These are phyloP conservation scores for Laticauda colubrina DNA, from an alignment of 2,113 vertebrate species.

Conservation along the genomic window DNA sequence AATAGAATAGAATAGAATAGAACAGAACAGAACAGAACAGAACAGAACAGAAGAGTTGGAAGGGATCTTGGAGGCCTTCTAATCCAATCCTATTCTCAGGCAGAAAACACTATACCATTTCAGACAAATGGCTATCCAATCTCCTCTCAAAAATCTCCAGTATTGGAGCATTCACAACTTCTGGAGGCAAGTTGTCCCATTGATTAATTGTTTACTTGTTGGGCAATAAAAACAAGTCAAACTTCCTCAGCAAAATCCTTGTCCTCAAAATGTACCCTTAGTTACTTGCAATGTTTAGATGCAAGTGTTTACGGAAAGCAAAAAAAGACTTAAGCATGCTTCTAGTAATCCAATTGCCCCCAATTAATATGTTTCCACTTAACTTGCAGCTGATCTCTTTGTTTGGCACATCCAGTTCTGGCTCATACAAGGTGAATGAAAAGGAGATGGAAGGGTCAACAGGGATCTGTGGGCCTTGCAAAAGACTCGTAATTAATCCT, in stretches of 20 bases:
- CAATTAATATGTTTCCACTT: constrained; percentile 61
- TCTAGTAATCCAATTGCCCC: constrained; percentile 44
- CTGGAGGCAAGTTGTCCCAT: no score
- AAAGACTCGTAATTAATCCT: not conserved
- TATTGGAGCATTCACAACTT: no score
- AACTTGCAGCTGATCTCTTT: constrained; percentile 50
- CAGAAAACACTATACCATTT: no score
- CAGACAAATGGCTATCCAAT: no score
- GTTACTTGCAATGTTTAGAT: constrained; percentile 14
- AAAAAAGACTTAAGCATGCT: constrained; percentile 20
- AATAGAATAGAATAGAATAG: no score
- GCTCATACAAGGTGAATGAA: constrained; percentile 44
- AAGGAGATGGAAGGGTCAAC: not conserved
- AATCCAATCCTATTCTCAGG: no score
- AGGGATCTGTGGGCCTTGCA: not conserved
- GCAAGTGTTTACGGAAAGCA: constrained; percentile 39
- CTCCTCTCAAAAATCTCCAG: no score
- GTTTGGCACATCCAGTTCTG: constrained; percentile 41
- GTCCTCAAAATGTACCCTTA: constrained; percentile 3
- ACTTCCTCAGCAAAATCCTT: constrained; percentile 17
- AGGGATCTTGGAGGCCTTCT: no score
- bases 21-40: no score
- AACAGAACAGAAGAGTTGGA: no score
- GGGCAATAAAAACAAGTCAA: constrained; percentile 18
- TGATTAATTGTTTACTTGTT: not conserved